These are phyloP conservation scores for Drosophila subquinaria DNA, from an alignment of 2,888 invertebrate species.

Conservation along the genomic window DNA sequence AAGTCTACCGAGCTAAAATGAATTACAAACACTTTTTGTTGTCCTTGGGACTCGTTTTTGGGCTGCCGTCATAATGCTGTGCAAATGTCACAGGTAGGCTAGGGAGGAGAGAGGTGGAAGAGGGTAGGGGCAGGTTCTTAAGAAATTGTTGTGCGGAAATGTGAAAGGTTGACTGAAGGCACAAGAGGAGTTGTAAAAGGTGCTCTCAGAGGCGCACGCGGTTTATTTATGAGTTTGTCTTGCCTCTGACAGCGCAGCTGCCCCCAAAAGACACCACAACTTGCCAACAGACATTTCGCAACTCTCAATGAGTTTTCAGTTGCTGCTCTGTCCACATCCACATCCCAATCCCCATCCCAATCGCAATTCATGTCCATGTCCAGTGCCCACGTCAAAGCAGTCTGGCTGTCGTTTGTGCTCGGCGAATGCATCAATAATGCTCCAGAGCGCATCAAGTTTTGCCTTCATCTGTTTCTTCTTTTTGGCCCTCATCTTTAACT, in stretches of 20 bases:
- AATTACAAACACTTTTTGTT: slow-evolving; percentile 77
- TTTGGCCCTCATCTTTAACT: slow-evolving; percentile 12
- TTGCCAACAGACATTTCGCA: slow-evolving; percentile 25
- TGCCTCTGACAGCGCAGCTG: slow-evolving; percentile 52
- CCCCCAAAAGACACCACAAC: slow-evolving; percentile 11
- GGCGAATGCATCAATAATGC: slow-evolving; percentile 78
- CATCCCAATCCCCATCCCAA: slow-evolving; percentile 1
- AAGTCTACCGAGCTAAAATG: slow-evolving; percentile 71
- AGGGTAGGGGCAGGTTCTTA: neutral
- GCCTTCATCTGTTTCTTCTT: slow-evolving; percentile 8
- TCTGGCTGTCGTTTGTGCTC: slow-evolving; percentile 73
- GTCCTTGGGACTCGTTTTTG: slow-evolving; percentile 42
- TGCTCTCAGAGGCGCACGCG: slow-evolving; percentile 55
- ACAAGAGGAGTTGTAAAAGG: slow-evolving; percentile 49
- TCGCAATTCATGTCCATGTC: slow-evolving; percentile 5
- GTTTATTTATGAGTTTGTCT: slow-evolving; percentile 78
- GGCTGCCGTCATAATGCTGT: slow-evolving; percentile 38
- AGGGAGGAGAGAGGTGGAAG: neutral
- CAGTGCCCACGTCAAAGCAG: slow-evolving; percentile 68
- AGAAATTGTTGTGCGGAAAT: slow-evolving; percentile 54
- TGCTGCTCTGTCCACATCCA: slow-evolving; percentile 11
- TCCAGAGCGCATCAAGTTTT: slow-evolving; percentile 48
- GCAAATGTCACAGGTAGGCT: slow-evolving; percentile 51
- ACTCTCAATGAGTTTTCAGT: slow-evolving; percentile 45
- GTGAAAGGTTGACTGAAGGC: slow-evolving; percentile 57